phyloP scores from a whole-genome alignment of 2,888 invertebrate genomes.

The Agrotis segetum region DNA sequence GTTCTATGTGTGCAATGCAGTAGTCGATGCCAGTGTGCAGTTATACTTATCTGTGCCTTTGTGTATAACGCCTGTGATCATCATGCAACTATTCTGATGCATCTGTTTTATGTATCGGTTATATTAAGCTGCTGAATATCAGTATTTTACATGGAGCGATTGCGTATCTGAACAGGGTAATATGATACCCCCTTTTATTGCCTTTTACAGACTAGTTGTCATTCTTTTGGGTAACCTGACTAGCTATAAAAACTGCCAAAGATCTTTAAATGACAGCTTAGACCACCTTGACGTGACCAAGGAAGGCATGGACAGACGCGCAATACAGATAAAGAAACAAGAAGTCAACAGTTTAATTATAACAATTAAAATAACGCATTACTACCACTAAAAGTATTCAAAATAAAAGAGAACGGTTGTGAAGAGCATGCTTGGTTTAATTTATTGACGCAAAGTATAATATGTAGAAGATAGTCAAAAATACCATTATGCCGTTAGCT shows the following conservation, averaged over 20 bases:
- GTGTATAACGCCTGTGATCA: conserved; percentile 29
- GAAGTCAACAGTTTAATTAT: background rate
- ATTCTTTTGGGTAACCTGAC: too few relatives aligned
- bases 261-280: too few relatives aligned
- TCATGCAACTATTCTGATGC: conserved; percentile 42
- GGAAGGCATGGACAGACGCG: background rate
- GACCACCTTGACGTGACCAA: too few relatives aligned
- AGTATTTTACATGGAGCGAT: too few relatives aligned
- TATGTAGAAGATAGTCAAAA: conserved; percentile 18
- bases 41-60: conserved; percentile 64
- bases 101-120: conserved; percentile 5
- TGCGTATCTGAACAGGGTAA: too few relatives aligned
- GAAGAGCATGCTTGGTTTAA: background rate
- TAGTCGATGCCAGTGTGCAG: conserved; percentile 66
- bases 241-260: too few relatives aligned
- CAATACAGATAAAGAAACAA: background rate
- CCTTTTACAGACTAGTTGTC: too few relatives aligned
- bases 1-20: conserved; percentile 73
- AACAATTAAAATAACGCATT: background rate
- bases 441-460: conserved; percentile 3
- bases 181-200: too few relatives aligned
- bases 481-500: conserved; percentile 37
- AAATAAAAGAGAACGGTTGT: background rate
- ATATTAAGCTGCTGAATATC: background rate
- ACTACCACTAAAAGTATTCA: background rate